Evolutionary conservation across 2,797 vertebrate species (phyloP), one percentile per base, ranked within the genome.

Genomic region (Cetoscarus ocellatus): DNA sequence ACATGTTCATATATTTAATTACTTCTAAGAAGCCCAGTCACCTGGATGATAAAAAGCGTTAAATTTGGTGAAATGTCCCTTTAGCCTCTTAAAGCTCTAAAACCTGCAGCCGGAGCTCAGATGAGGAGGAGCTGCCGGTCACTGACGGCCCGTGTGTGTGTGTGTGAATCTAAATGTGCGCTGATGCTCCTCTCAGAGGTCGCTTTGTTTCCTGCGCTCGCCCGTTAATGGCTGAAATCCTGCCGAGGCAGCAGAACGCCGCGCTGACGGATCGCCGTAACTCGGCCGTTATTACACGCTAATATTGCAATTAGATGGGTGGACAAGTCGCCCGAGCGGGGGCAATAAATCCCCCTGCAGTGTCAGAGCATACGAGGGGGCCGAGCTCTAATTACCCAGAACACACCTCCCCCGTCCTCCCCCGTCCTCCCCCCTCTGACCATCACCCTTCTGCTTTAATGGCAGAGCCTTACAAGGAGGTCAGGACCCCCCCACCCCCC

Each of bases 291-390:
- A 93, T 92, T 92, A 90, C 91, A 88, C 92, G 86, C 93, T 94
- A 93, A 95, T 94, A 93, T 91, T 89, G 91, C 92, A 91, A 90
- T 95, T 94, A 95, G 92, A 91, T 89, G 83, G 88, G 88, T 77
- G 90, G 84, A 85, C 86, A 51, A 91, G 91, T 85, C 78, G 85
- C 87, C 85, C 75, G 69, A 77, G 77, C 1, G 82, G 85, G 50
- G 75, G 75, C 84, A 51, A 91, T 95, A 95, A 94, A 94, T 94
- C 76, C 73, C 74, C 55, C 3, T 18, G 36, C 65, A 82, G 87
- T 89, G 92, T 91, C 93, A 90, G 80, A 65, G 88, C 76, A 59
- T 73, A 82, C 42, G 74, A 70, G 79, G 73, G 59, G 83, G 79
- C 82, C 68, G 69, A 61, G 84, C 86, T 86, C 86, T 93, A 93